A percentile compares a stretch with the other conserved stretches of the same genome.
Conservation (phyloP, 1,140 invertebrate species). For the Cardiocondyla obscurior region DNA sequence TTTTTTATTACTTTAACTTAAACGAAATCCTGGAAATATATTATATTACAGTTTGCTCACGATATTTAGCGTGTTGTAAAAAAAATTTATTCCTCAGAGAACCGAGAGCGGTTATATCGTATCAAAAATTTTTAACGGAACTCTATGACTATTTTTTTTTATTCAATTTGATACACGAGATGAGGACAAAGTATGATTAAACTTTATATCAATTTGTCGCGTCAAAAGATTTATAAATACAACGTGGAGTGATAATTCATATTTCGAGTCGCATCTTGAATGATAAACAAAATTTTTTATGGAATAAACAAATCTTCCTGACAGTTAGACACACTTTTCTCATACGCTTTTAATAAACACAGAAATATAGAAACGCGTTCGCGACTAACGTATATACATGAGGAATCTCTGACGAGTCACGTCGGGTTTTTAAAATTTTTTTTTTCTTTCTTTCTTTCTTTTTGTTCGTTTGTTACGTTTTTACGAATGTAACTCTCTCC, state of each 20-base stretch:
- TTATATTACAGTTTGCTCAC: not conserved
- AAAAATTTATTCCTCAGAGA: slow-evolving; percentile 2
- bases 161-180: slow-evolving; percentile 5
- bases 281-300: not conserved
- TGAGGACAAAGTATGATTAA: slow-evolving; percentile 1
- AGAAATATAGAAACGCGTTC: not conserved
- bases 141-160: not conserved
- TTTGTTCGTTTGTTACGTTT: slow-evolving; percentile 23
- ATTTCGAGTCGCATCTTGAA: not conserved
- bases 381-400: not conserved
- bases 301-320: not conserved
- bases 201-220: slow-evolving; percentile 13
- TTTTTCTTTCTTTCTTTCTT: too few species aligned
- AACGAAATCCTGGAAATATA: slow-evolving; percentile 5
- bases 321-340: not conserved
- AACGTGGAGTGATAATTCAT: not conserved
- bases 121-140: slow-evolving; percentile 7
- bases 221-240: not conserved
- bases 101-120: not conserved
- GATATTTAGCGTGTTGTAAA: not conserved
- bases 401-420: not conserved
- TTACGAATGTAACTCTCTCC: not conserved
- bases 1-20: not conserved
- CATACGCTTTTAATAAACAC: not conserved
- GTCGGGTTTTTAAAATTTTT: too few species aligned